Evolutionary conservation across 2,113 vertebrate species (phyloP), one percentile per base, ranked within the genome.

Genomic region (Poeciliopsis prolifica): DNA sequence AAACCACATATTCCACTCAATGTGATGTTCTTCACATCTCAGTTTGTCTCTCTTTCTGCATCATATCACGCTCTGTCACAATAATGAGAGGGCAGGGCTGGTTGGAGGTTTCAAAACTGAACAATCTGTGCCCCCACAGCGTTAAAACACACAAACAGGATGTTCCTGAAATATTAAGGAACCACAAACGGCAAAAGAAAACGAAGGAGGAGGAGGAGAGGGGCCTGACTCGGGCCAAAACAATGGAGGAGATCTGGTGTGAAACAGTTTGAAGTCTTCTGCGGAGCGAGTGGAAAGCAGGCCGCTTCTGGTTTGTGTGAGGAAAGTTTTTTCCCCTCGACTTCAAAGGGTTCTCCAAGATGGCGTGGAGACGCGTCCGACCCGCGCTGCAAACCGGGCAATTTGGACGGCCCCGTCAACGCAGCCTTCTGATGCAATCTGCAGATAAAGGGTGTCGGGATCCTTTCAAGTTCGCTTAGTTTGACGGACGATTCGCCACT

Each of bases 131-230:
- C 65, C 72, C 63, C 7, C 51, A 24, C 51, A 11, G 71, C 75
- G 70, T 72, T 80, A 84, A 42, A 86, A 86, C 54, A 61, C 74
- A 86, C 81, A 92, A 92, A 93, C 88, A 92, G 90, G 91, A 92
- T 90, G 88, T 91, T 87, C 84, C 81, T 66, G 75, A 91, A 91
- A 89, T 85, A 89, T 86, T 82, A 80, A 80, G 64, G 85, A 86
- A 80, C 72, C 75, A 76, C 69, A 88, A 83, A 81, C 75, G 80
- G 77, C 83, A 76, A 72, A 37, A 79, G 75, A 70, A 70, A 79
- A 58, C 8, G 51, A 10, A 24, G 87, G 44, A 73, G 74, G 10
- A 37, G 74, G 10, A 37, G 35, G 35, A 37, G 35, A 37, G 67
- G 72, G 81, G 82, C 77, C 77, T 3, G 65, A 48, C 78, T 67